Conservation (phyloP, 2,888 invertebrate genomes). For the Hirudinaria manillensis region DNA sequence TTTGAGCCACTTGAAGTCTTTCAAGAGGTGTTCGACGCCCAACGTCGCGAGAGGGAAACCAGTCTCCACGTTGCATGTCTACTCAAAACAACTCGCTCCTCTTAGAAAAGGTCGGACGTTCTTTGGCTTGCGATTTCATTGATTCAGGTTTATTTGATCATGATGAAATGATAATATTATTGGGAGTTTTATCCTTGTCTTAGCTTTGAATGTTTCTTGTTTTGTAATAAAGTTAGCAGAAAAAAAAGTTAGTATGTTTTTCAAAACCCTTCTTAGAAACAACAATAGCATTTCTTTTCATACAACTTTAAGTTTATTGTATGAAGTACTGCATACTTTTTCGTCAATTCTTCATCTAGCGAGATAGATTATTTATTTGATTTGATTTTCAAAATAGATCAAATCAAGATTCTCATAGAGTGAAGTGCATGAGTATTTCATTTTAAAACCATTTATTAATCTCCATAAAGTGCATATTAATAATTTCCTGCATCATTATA, state of each 20-base stretch:
- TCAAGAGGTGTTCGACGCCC: conserved; percentile 61
- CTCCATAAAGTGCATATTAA: too few species aligned
- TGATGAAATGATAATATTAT: neutral
- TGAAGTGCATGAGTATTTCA: too few species aligned
- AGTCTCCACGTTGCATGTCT: neutral
- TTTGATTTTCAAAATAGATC: too few species aligned
- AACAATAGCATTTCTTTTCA: too few species aligned
- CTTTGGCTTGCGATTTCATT: neutral
- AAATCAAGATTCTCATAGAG: too few species aligned
- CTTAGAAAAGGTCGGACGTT: neutral
- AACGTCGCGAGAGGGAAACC: too few species aligned
- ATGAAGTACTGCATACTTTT: too few species aligned
- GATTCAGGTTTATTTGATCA: neutral
- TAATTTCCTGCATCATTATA: too few species aligned
- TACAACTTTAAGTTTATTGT: too few species aligned
- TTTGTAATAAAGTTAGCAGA: conserved; percentile 12
- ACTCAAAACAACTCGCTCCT: neutral
- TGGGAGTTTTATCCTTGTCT: neutral
- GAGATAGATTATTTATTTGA: too few species aligned
- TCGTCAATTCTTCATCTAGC: too few species aligned
- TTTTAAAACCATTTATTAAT: too few species aligned
- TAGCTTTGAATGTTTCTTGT: neutral
- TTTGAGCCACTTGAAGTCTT: conserved; percentile 63
- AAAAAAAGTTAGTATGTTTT: conserved; percentile 3
- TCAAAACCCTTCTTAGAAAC: neutral